Percentiles rank a stretch among this genome's conserved stretches.
phyloP scores from a whole-genome alignment of 2,113 vertebrate species.

The Calypte anna region DNA sequence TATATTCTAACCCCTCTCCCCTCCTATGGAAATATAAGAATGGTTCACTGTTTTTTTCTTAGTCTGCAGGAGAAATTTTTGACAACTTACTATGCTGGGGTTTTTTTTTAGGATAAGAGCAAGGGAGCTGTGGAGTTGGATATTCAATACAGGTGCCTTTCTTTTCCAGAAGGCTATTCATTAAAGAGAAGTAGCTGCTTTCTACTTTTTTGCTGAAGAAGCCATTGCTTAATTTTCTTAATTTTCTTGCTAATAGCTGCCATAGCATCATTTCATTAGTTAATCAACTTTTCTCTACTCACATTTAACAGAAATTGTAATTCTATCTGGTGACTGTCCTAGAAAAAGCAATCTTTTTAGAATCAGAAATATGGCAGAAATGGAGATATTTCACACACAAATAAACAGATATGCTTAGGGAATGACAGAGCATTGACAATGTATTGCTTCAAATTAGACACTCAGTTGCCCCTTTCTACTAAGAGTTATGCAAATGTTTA shows the following conservation, averaged over 20 bases:
- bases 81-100: background rate
- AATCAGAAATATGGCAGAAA: background rate
- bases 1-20: background rate
- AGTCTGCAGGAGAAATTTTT: background rate
- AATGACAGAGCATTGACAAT: background rate
- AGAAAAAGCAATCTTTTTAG: background rate
- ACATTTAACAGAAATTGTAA: background rate
- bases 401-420: background rate
- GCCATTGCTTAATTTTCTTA: accelerated
- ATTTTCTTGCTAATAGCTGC: background rate
- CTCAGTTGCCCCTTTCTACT: background rate
- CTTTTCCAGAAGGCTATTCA: background rate
- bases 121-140: background rate
- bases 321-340: background rate
- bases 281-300: background rate
- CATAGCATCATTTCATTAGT: background rate
- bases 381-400: background rate
- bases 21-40: background rate
- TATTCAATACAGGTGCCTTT: background rate
- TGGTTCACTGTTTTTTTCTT: background rate
- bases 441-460: background rate
- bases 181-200: background rate
- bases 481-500: background rate
- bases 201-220: background rate
- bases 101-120: background rate